Conservation (phyloP, 2,888 invertebrate genomes). For the Tetragonula carbonaria region DNA sequence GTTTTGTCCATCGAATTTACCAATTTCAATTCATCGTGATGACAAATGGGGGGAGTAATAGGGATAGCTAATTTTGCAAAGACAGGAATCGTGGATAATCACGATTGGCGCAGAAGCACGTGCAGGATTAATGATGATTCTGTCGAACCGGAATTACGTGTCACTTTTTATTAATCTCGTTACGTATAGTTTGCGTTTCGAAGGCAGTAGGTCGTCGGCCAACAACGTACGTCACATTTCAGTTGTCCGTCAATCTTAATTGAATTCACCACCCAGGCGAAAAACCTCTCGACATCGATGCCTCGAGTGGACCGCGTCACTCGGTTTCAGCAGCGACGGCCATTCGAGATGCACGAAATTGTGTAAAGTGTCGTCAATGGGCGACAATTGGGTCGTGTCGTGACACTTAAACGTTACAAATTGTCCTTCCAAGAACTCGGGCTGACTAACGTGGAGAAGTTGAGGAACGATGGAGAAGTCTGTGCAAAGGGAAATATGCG, state of each 20-base stretch:
- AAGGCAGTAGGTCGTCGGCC: slow-evolving; percentile 62
- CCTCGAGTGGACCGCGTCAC: background rate
- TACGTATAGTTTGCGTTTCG: slow-evolving; percentile 58
- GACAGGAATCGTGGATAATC: background rate
- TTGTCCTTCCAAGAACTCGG: slow-evolving; percentile 57
- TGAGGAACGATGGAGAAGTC: background rate
- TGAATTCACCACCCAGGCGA: slow-evolving; percentile 67
- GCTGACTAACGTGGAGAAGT: background rate
- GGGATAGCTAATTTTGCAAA: background rate
- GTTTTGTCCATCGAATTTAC: background rate
- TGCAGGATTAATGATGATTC: slow-evolving; percentile 59
- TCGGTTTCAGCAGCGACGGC: slow-evolving; percentile 12
- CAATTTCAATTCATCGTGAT: background rate
- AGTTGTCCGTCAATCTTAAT: slow-evolving; percentile 72
- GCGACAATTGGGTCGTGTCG: slow-evolving; percentile 63
- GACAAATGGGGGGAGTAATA: background rate
- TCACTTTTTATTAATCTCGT: slow-evolving; percentile 69
- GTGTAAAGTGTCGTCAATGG: slow-evolving; percentile 64
- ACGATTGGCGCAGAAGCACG: slow-evolving; percentile 31
- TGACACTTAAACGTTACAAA: slow-evolving; percentile 50
- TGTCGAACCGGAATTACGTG: slow-evolving; percentile 67
- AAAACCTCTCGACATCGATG: slow-evolving; percentile 58
- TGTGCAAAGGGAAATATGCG: background rate
- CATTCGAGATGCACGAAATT: slow-evolving; percentile 45
- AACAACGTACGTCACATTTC: slow-evolving; percentile 64